Evolutionary conservation across 2,797 vertebrate species (phyloP).

Genomic region (Xiphophorus birchmanni): DNA sequence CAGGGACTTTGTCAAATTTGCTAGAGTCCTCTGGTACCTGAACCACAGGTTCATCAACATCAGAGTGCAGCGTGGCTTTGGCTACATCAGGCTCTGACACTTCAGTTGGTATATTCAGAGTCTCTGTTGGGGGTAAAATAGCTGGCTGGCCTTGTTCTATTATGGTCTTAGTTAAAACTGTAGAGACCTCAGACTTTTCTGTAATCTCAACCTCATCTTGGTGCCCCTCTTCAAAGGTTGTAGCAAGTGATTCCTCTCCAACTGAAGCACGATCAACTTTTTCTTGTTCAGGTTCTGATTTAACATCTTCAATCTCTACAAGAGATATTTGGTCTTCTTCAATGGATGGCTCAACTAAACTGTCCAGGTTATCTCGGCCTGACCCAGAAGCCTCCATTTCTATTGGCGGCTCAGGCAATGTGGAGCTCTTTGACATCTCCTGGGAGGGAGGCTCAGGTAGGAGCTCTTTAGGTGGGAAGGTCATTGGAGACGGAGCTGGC

Average conservation of each 20-base stretch:
- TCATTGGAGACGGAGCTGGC: slow-evolving; percentile 37
- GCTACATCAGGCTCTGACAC: slow-evolving; percentile 26
- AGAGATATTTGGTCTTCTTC: slow-evolving; percentile 22
- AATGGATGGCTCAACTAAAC: slow-evolving; percentile 16
- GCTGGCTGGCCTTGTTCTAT: slow-evolving; percentile 42
- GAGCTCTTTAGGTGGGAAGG: slow-evolving; percentile 30
- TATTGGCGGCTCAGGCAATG: slow-evolving; percentile 54
- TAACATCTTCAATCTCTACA: slow-evolving; percentile 17
- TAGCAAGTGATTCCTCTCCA: slow-evolving; percentile 15
- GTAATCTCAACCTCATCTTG: slow-evolving; percentile 26
- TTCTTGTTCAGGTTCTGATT: slow-evolving; percentile 8
- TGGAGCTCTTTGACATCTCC: slow-evolving; percentile 39
- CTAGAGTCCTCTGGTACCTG: slow-evolving; percentile 28
- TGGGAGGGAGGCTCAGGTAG: slow-evolving; percentile 31
- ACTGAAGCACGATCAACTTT: slow-evolving; percentile 9
- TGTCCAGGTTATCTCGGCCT: slow-evolving; percentile 34
- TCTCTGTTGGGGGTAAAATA: slow-evolving; percentile 30
- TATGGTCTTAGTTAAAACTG: slow-evolving; percentile 32
- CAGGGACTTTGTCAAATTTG: slow-evolving; percentile 17
- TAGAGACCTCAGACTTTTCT: slow-evolving; percentile 39
- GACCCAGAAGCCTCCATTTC: slow-evolving; percentile 69
- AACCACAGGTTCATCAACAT: slow-evolving; percentile 17
- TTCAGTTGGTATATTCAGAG: slow-evolving; percentile 34
- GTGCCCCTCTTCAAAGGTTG: slow-evolving; percentile 31
- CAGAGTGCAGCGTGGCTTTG: slow-evolving; percentile 27